These are phyloP conservation scores for Ceryle rudis DNA, from an alignment of 2,797 vertebrate species.

Conservation along the genomic window DNA sequence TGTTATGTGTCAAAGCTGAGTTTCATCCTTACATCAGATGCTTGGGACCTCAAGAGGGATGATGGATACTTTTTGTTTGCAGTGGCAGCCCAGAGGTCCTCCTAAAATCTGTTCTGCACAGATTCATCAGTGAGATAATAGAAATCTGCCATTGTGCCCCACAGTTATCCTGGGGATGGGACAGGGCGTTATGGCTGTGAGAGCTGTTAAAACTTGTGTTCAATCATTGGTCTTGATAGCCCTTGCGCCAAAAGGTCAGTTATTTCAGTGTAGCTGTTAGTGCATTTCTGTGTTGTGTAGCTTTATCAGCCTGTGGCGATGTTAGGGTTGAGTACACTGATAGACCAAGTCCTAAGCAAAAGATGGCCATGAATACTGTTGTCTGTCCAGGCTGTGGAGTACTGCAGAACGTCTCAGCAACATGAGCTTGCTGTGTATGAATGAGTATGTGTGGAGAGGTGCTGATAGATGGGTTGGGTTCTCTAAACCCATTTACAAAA, in stretches of 20 bases:
- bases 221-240: background rate
- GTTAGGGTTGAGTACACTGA: background rate
- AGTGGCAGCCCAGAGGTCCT: background rate
- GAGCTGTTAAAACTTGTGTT: background rate
- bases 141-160: background rate
- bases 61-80: background rate
- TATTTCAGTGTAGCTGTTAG: background rate
- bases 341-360: background rate
- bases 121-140: background rate
- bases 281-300: background rate
- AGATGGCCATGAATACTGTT: background rate
- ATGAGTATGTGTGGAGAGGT: background rate
- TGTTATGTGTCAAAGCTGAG: background rate
- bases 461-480: background rate
- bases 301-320: background rate
- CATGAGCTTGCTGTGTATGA: constrained; percentile 7
- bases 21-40: background rate
- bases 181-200: background rate
- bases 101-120: background rate
- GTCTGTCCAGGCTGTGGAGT: background rate
- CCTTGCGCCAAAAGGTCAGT: fast-evolving
- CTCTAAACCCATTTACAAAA: background rate
- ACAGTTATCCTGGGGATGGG: background rate
- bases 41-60: background rate
- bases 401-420: background rate